Conservation (phyloP, 2,797 vertebrate genomes). For the Cyprinella venusta region DNA sequence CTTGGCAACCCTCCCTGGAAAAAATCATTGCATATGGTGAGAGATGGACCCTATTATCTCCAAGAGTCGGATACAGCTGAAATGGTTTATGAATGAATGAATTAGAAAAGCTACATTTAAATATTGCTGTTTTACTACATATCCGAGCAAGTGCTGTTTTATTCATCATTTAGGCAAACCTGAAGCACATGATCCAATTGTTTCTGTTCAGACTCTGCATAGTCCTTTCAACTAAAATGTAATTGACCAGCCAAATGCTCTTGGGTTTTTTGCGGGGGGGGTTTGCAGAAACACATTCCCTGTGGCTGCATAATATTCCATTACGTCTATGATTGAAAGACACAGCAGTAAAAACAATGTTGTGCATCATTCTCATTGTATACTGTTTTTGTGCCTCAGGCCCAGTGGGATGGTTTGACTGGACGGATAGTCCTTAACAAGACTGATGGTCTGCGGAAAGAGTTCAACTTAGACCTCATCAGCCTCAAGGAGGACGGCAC, state of each 20-base stretch:
- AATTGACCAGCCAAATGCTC: constrained; percentile 2
- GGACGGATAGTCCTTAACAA: constrained; percentile 96
- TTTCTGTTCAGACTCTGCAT: background rate
- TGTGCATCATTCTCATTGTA: constrained; percentile 28
- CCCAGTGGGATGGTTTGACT: constrained; percentile 95
- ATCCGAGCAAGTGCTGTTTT: background rate
- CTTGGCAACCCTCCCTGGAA: background rate
- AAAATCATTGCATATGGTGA: background rate
- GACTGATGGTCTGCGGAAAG: constrained; percentile 92
- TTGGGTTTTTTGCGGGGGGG: background rate
- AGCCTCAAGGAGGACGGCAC: constrained; percentile 96
- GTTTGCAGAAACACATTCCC: background rate
- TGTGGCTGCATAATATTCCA: constrained; percentile 2
- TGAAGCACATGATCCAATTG: background rate
- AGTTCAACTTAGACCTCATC: constrained; percentile 98
- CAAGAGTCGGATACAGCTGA: background rate
- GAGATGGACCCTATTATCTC: background rate
- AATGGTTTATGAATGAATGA: background rate
- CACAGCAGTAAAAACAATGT: background rate
- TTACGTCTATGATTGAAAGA: constrained; percentile 38
- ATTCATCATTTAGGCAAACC: background rate
- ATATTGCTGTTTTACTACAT: background rate
- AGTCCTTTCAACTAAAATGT: background rate
- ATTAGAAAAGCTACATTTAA: background rate
- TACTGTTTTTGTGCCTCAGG: constrained; percentile 72